phyloP scores from a whole-genome alignment of 1,140 invertebrate genomes.

The roundworm (Caenorhabditis elegans) region DNA sequence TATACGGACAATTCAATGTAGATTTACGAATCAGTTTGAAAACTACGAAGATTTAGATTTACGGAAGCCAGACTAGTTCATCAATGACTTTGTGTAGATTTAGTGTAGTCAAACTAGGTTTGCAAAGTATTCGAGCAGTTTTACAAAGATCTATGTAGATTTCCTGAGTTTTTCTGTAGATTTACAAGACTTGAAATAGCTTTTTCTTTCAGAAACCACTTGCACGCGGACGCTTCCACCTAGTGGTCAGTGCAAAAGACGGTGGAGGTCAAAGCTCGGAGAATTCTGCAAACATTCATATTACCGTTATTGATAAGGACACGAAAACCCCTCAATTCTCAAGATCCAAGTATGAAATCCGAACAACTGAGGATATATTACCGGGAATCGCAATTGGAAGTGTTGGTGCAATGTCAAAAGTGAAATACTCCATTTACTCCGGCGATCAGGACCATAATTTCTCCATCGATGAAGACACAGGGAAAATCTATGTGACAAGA shows the following conservation, averaged over 20 bases:
- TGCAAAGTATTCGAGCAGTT: too few relatives aligned
- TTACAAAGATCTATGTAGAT: too few relatives aligned
- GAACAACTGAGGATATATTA: conserved; percentile 66
- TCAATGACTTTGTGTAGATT: too few relatives aligned
- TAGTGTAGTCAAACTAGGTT: too few relatives aligned
- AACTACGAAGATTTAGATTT: too few relatives aligned
- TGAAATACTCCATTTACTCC: conserved; percentile 62
- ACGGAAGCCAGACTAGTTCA: too few relatives aligned
- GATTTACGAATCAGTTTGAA: too few relatives aligned
- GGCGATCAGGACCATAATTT: conserved; percentile 59
- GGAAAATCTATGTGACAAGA: conserved; percentile 66
- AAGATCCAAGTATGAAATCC: conserved; percentile 65
- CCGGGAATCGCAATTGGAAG: conserved; percentile 66
- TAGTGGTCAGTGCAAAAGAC: not conserved
- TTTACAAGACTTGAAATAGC: not conserved
- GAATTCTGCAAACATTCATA: not conserved
- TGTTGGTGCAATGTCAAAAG: conserved; percentile 62
- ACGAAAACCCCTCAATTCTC: conserved; percentile 2
- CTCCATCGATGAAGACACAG: conserved; percentile 60
- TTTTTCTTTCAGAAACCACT: conserved; percentile 20
- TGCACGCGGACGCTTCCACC: not conserved
- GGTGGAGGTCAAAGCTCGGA: conserved; percentile 18
- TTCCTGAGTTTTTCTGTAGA: too few relatives aligned
- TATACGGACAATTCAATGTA: too few relatives aligned
- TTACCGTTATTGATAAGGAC: conserved; percentile 11